These are phyloP conservation scores for Nebria brevicollis DNA, from an alignment of 2,888 invertebrate genomes.

Conservation along the genomic window DNA sequence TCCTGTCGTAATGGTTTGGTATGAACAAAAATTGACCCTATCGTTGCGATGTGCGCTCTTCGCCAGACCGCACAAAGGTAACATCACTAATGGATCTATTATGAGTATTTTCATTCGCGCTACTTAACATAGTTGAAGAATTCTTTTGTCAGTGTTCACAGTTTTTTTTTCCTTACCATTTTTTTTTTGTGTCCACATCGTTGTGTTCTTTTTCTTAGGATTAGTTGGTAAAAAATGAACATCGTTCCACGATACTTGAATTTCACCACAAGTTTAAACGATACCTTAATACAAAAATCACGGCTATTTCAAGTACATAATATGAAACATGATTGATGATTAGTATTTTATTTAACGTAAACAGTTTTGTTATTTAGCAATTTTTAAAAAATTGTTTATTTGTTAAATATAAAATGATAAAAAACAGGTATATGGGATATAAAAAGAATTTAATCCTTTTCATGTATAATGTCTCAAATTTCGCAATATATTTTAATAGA, in stretches of 20 bases:
- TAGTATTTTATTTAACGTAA: no score
- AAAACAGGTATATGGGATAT: not conserved
- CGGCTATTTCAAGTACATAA: not conserved
- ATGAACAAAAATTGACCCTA: not conserved
- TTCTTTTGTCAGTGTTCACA: conserved; percentile 30
- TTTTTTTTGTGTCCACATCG: not conserved
- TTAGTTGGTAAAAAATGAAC: conserved; percentile 12
- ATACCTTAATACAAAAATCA: not conserved
- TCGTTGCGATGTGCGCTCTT: conserved; percentile 20
- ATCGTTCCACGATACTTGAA: conserved; percentile 3
- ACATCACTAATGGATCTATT: conserved; percentile 43
- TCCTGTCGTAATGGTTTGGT: not conserved
- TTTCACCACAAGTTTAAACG: not conserved
- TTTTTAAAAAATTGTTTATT: not conserved
- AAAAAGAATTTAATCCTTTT: conserved; percentile 13
- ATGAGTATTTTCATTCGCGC: conserved; percentile 43
- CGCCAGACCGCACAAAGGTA: conserved; percentile 22
- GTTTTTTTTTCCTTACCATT: conserved; percentile 11
- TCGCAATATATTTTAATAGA: not conserved
- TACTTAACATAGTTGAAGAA: conserved; percentile 40
- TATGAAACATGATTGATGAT: no score
- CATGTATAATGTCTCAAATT: not conserved
- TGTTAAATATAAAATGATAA: not conserved
- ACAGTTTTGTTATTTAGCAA: no score
- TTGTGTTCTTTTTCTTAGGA: not conserved